Percentiles rank a stretch among this genome's conserved stretches.
phyloP scores from a whole-genome alignment of 92 coral and sea anemone genomes.

The Chrysogorgia sp. region DNA sequence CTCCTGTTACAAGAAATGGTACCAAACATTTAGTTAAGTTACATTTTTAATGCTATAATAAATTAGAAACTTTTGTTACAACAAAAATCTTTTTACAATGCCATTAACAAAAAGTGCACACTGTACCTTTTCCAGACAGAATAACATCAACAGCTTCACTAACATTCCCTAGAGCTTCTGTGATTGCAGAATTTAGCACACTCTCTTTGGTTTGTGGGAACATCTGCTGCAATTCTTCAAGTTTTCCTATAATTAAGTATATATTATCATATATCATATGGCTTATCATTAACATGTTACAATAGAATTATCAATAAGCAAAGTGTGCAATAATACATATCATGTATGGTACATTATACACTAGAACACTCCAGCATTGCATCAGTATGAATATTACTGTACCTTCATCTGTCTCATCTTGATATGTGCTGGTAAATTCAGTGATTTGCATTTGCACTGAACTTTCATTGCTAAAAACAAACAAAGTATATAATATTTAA shows the following conservation, averaged over 20 bases:
- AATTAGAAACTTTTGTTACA: background rate
- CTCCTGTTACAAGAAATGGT: too few species aligned
- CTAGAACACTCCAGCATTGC: too few species aligned
- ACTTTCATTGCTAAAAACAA: background rate
- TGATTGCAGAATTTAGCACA: slow-evolving; percentile 28
- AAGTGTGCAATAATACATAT: too few species aligned
- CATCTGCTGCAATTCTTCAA: slow-evolving; percentile 24
- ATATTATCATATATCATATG: background rate
- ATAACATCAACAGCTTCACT: slow-evolving; percentile 48
- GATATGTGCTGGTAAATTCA: background rate
- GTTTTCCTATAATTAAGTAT: slow-evolving; percentile 29
- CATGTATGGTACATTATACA: too few species aligned
- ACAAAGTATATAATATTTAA: background rate
- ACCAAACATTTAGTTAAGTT: too few species aligned
- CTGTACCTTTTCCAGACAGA: slow-evolving; percentile 19
- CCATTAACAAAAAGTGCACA: background rate
- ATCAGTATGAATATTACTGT: background rate
- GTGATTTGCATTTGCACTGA: slow-evolving; percentile 11
- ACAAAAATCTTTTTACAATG: background rate
- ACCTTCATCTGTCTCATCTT: background rate
- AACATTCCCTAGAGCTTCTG: slow-evolving; percentile 33
- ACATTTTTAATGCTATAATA: too few species aligned
- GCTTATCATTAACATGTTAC: slow-evolving; percentile 9
- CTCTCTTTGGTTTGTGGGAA: slow-evolving; percentile 24
- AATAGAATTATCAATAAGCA: background rate